A percentile compares a stretch with the other conserved stretches of the same genome.
phyloP scores from a whole-genome alignment of 92 coral and sea anemone species.

The Umimayanthus kanabou region DNA sequence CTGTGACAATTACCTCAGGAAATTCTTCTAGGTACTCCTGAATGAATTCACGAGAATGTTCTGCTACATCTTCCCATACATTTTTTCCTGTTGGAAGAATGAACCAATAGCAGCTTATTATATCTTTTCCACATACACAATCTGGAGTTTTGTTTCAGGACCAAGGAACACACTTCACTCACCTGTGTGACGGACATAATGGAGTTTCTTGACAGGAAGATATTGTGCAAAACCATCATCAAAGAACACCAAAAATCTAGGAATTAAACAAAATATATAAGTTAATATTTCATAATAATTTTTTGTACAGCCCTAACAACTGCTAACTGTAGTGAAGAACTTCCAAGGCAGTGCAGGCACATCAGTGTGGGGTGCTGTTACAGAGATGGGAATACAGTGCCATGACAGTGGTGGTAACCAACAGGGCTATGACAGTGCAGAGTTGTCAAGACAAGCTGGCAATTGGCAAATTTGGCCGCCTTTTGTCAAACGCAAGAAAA shows the following conservation, averaged over 20 bases:
- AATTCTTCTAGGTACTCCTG: conserved; percentile 96
- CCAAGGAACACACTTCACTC: neutral
- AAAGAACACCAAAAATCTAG: conserved; percentile 86
- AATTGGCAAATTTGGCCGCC: too few relatives aligned
- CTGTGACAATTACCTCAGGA: conserved; percentile 73
- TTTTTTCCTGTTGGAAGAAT: conserved; percentile 69
- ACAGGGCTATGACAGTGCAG: too few relatives aligned
- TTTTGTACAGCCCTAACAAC: neutral
- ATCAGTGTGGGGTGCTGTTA: too few relatives aligned
- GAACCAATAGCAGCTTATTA: neutral
- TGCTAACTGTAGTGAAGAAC: too few relatives aligned
- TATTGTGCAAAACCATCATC: conserved; percentile 99
- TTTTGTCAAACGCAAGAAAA: too few relatives aligned
- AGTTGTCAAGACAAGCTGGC: too few relatives aligned
- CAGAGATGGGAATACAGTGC: too few relatives aligned
- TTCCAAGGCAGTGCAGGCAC: too few relatives aligned
- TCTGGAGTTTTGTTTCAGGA: neutral
- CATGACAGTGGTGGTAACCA: too few relatives aligned
- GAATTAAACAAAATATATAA: neutral
- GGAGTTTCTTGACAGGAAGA: conserved; percentile 83
- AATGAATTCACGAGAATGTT: conserved; percentile 95
- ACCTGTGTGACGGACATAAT: conserved; percentile 97
- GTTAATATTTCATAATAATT: too few relatives aligned
- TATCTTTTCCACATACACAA: neutral
- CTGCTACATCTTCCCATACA: conserved; percentile 97